phyloP scores from a whole-genome alignment of 2,113 vertebrate species.

The Notothenia coriiceps region DNA sequence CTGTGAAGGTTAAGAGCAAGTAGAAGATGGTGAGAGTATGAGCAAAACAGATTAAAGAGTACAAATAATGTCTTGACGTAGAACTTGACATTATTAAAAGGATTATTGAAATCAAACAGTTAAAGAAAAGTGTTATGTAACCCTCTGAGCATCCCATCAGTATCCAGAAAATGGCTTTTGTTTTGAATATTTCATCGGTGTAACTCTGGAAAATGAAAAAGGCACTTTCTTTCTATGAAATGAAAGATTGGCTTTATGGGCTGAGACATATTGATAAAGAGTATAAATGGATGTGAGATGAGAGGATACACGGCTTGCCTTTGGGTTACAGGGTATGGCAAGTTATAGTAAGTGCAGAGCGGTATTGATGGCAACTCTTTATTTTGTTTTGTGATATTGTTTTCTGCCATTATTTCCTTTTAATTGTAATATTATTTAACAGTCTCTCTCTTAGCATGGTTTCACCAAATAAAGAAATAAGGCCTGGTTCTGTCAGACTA shows the following conservation, averaged over 20 bases:
- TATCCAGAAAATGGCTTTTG: background rate
- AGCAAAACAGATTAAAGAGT: slow-evolving; percentile 78
- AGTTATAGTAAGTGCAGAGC: slow-evolving; percentile 55
- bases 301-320: slow-evolving; percentile 22
- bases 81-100: slow-evolving; percentile 10
- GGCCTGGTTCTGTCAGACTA: slow-evolving; percentile 33
- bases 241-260: background rate
- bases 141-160: slow-evolving; percentile 39
- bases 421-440: background rate
- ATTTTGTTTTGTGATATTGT: slow-evolving; percentile 72
- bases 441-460: slow-evolving; percentile 21
- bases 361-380: slow-evolving; percentile 71
- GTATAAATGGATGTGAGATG: background rate
- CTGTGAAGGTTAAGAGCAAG: slow-evolving; percentile 58
- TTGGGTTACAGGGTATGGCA: slow-evolving; percentile 61
- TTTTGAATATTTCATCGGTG: slow-evolving; percentile 15
- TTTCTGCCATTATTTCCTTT: slow-evolving; percentile 30
- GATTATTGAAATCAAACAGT: slow-evolving; percentile 21
- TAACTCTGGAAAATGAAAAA: background rate
- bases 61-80: slow-evolving; percentile 8
- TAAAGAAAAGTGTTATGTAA: slow-evolving; percentile 55
- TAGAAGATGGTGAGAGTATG: slow-evolving; percentile 68
- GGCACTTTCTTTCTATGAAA: background rate
- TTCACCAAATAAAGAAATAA: slow-evolving; percentile 37
- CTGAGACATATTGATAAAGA: background rate